phyloP scores from a whole-genome alignment of 2,113 vertebrate genomes.

The Odocoileus hemionus region DNA sequence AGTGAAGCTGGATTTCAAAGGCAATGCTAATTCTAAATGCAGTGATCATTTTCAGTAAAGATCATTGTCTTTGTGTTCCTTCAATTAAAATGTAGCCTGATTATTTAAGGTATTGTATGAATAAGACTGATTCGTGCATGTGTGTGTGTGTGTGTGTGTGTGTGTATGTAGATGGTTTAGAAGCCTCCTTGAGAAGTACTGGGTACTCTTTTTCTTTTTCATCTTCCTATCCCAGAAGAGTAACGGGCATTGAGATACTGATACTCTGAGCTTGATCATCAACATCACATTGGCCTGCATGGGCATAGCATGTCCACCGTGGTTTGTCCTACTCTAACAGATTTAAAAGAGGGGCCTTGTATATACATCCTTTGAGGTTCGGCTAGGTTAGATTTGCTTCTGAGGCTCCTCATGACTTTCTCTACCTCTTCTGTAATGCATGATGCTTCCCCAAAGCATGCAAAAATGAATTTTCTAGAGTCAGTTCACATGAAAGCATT shows the following conservation, averaged over 20 bases:
- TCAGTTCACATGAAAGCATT: slow-evolving; percentile 5
- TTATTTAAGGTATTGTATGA: neutral
- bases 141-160: neutral
- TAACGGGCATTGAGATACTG: neutral
- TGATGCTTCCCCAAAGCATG: neutral
- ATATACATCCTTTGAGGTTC: neutral
- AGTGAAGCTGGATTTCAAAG: neutral
- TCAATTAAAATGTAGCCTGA: neutral
- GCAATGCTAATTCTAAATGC: neutral
- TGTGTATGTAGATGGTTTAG: neutral
- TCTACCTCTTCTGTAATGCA: neutral
- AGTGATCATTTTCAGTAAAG: neutral
- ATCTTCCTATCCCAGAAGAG: neutral
- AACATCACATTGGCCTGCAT: neutral
- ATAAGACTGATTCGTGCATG: neutral
- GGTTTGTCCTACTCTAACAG: neutral
- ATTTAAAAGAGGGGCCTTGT: neutral
- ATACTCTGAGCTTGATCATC: neutral
- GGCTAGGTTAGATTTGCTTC: neutral
- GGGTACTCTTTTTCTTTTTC: neutral
- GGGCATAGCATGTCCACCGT: neutral
- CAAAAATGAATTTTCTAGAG: neutral
- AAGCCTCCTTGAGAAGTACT: neutral
- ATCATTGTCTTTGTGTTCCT: neutral
- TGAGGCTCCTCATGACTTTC: neutral